A percentile compares a stretch with the other conserved stretches of the same genome.
Evolutionary conservation across 1,140 invertebrate species (phyloP).

Genomic region (Neodiprion virginianus): DNA sequence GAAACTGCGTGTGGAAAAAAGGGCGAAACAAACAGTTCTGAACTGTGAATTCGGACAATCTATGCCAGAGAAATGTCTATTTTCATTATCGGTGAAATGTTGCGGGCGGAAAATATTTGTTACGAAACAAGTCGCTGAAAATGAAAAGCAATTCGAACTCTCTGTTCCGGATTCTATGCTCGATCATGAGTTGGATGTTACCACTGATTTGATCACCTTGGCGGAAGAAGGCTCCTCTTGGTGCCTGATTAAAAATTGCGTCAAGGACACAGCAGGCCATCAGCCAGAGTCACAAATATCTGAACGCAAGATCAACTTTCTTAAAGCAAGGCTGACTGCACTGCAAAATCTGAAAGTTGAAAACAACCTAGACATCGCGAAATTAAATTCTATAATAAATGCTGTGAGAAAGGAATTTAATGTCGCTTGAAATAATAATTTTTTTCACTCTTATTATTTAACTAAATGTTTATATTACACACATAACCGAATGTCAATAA

Average conservation of each 20-base stretch:
- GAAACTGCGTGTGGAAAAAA: slow-evolving; percentile 35
- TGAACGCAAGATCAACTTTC: slow-evolving; percentile 36
- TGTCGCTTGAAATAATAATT: not conserved
- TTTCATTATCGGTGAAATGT: slow-evolving; percentile 36
- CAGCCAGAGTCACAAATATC: not conserved
- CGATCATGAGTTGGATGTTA: slow-evolving; percentile 16
- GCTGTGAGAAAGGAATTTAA: slow-evolving; percentile 39
- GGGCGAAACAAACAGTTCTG: slow-evolving; percentile 34
- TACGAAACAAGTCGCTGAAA: slow-evolving; percentile 40
- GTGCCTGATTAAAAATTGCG: slow-evolving; percentile 50
- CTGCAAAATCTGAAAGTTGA: slow-evolving; percentile 31
- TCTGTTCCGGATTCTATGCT: slow-evolving; percentile 29
- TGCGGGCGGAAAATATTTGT: slow-evolving; percentile 33
- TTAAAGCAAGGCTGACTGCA: slow-evolving; percentile 42
- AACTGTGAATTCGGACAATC: slow-evolving; percentile 36
- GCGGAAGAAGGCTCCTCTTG: slow-evolving; percentile 38
- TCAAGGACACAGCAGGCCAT: slow-evolving; percentile 28
- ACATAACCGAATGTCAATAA: not conserved
- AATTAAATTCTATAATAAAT: slow-evolving; percentile 42
- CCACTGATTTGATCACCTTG: slow-evolving; percentile 45
- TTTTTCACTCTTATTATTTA: not conserved
- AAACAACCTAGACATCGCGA: slow-evolving; percentile 40
- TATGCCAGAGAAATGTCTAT: slow-evolving; percentile 38
- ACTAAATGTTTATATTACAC: not conserved
- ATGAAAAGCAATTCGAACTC: slow-evolving; percentile 39